Percentiles rank a stretch among this genome's conserved stretches.
phyloP scores from a whole-genome alignment of 1,140 invertebrate genomes.

The Antheraea mylitta region DNA sequence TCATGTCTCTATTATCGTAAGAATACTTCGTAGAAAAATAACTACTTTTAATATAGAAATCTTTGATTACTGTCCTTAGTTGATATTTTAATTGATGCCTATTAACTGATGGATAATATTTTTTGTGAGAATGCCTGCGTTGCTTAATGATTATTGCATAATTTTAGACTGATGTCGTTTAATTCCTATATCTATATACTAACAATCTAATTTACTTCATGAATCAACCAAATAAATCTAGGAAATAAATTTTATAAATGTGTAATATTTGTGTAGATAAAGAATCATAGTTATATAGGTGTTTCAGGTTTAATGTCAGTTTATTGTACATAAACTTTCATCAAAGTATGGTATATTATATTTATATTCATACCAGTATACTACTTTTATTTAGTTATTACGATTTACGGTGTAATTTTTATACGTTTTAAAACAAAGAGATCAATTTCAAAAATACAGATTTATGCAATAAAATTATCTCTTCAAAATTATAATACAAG shows the following conservation, averaged over 20 bases:
- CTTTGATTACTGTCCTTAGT: neutral
- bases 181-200: constrained; percentile 8
- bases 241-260: neutral
- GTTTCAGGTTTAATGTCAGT: too few species aligned
- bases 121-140: constrained; percentile 26
- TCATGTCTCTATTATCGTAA: neutral
- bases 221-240: neutral
- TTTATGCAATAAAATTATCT: too few species aligned
- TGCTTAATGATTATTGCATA: constrained; percentile 30
- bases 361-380: too few species aligned
- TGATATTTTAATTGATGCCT: constrained; percentile 17
- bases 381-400: too few species aligned
- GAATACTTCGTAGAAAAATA: neutral
- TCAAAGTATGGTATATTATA: too few species aligned
- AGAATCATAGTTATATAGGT: too few species aligned
- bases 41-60: neutral
- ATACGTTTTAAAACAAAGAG: too few species aligned
- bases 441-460: too few species aligned
- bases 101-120: constrained; percentile 20
- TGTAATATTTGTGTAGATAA: too few species aligned
- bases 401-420: too few species aligned
- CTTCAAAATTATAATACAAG: too few species aligned
- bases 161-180: constrained; percentile 16
- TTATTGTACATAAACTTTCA: too few species aligned
- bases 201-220: neutral